Conservation (phyloP, 2,888 invertebrate species). For the Cabera pusaria region DNA sequence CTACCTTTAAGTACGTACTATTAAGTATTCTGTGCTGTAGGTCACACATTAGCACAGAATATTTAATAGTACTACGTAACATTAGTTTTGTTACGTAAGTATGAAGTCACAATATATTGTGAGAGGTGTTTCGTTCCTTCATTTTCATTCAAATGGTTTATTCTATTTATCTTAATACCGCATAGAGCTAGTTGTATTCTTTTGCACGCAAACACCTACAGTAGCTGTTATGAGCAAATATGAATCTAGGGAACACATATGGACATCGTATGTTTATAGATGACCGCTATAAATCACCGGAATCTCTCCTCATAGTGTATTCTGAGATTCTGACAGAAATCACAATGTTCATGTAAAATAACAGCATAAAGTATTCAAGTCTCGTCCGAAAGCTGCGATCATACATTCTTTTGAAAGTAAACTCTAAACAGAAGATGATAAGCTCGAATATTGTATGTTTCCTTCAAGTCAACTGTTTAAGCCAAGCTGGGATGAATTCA, state of each 20-base stretch:
- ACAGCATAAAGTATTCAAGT: constrained; percentile 34
- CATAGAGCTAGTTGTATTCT: neutral
- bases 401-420: constrained; percentile 3
- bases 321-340: constrained; percentile 30
- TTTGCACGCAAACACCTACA: too few species aligned
- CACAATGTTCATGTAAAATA: constrained; percentile 33
- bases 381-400: constrained; percentile 20
- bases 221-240: too few species aligned
- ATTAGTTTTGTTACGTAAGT: too few species aligned
- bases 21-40: too few species aligned
- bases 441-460: constrained; percentile 6
- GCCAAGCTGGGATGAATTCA: constrained; percentile 42
- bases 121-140: too few species aligned
- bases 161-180: neutral
- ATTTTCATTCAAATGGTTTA: too few species aligned
- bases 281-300: constrained; percentile 20
- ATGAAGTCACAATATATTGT: too few species aligned
- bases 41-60: too few species aligned
- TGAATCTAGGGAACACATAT: too few species aligned
- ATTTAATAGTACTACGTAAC: too few species aligned
- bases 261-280: too few species aligned
- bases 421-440: constrained; percentile 12
- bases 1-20: too few species aligned
- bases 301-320: constrained; percentile 29
- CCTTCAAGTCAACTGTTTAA: constrained; percentile 25